Conservation (phyloP, 2,113 vertebrate species). For the Rattus rattus region DNA sequence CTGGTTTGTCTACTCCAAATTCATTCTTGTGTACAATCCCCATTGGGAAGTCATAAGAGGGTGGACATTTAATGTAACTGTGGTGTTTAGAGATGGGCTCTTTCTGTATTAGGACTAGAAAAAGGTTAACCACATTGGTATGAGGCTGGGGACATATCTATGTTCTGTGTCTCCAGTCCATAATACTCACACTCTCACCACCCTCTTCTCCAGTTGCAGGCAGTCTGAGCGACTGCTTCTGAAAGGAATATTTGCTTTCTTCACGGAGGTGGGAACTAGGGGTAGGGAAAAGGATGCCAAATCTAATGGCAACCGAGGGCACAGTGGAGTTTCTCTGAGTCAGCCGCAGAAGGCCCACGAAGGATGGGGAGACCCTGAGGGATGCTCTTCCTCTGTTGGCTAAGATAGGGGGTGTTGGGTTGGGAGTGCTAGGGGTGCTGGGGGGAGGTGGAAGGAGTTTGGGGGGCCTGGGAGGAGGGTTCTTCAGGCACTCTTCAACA, state of each 20-base stretch:
- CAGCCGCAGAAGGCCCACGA: accelerated
- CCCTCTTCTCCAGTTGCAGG: background rate
- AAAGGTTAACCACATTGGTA: background rate
- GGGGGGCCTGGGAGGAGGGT: too few species aligned
- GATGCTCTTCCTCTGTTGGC: background rate
- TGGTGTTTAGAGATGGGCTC: background rate
- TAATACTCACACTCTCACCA: too few species aligned
- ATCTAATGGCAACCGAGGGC: background rate
- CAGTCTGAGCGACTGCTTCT: background rate
- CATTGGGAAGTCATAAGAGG: background rate
- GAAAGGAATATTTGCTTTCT: background rate
- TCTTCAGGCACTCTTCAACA: background rate
- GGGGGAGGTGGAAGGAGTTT: too few species aligned
- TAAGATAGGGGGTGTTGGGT: background rate
- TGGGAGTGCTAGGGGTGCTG: too few species aligned
- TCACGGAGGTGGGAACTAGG: background rate
- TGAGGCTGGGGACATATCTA: accelerated
- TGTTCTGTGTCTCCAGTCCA: background rate
- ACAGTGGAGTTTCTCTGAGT: background rate
- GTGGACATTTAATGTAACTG: too few species aligned
- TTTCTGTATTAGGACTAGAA: background rate
- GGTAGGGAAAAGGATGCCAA: too few species aligned
- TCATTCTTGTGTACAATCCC: background rate
- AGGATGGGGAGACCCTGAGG: background rate
- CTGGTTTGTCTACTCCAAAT: background rate